These are phyloP conservation scores for Drosophila sp. DNA, from an alignment of 1,140 invertebrate species.

Conservation along the genomic window DNA sequence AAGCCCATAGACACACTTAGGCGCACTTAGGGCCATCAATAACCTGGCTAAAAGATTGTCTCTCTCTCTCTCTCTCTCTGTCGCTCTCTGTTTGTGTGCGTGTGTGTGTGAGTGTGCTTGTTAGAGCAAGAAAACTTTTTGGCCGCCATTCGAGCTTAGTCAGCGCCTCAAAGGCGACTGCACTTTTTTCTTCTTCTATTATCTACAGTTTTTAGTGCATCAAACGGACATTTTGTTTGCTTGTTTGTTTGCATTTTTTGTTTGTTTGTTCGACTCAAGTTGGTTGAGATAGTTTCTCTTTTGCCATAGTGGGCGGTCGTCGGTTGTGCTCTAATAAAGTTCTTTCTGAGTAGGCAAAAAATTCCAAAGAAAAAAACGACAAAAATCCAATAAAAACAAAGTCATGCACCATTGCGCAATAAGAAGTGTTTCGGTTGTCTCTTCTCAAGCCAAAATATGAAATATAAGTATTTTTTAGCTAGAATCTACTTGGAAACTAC, in stretches of 20 bases:
- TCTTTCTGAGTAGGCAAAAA: slow-evolving; percentile 42
- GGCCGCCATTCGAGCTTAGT: slow-evolving; percentile 41
- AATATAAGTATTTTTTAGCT: not conserved
- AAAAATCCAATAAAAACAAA: slow-evolving; percentile 1
- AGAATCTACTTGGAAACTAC: not conserved
- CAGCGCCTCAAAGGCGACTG: slow-evolving; percentile 52
- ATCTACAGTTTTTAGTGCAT: slow-evolving; percentile 48
- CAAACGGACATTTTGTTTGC: slow-evolving; percentile 57
- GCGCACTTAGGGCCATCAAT: slow-evolving; percentile 49
- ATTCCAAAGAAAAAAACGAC: slow-evolving; percentile 2
- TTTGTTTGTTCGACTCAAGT: slow-evolving; percentile 22
- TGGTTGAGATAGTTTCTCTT: slow-evolving; percentile 21
- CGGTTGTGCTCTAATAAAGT: slow-evolving; percentile 52
- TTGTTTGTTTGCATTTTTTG: slow-evolving; percentile 4
- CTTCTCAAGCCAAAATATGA: not conserved
- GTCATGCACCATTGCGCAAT: slow-evolving; percentile 9
- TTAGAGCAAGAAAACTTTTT: slow-evolving; percentile 9
- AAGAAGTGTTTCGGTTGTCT: slow-evolving; percentile 5
- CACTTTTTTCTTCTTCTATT: slow-evolving; percentile 39
- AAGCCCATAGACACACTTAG: slow-evolving; percentile 41
- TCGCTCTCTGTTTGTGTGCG: no score
- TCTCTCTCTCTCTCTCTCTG: no score
- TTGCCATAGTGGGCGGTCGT: slow-evolving; percentile 24
- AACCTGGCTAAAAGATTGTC: slow-evolving; percentile 37
- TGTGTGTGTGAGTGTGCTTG: slow-evolving; percentile 28